A percentile compares a stretch with the other conserved stretches of the same genome.
phyloP scores from a whole-genome alignment of 2,888 invertebrate species.

The Mythimna pallens region DNA sequence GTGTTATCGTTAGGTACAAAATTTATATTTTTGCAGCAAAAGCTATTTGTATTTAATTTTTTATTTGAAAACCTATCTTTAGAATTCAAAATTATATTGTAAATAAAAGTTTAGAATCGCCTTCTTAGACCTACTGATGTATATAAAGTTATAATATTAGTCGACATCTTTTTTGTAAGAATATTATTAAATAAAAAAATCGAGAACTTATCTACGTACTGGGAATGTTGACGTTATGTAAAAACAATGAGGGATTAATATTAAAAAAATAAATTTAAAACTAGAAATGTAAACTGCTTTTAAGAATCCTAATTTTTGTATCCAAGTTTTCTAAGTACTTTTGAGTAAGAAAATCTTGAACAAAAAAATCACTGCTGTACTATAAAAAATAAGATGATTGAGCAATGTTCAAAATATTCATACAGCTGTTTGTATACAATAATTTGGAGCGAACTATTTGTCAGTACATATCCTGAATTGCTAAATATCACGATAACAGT shows the following conservation, averaged over 20 bases:
- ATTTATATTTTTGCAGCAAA: slow-evolving; percentile 71
- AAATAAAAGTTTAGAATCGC: slow-evolving; percentile 84
- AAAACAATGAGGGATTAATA: slow-evolving; percentile 55
- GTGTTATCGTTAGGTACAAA: slow-evolving; percentile 65
- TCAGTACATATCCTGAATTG: slow-evolving; percentile 68
- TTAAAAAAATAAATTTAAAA: slow-evolving; percentile 33
- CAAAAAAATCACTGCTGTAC: slow-evolving; percentile 42
- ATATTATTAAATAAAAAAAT: slow-evolving; percentile 52
- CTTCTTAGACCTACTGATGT: slow-evolving; percentile 84
- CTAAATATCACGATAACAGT: slow-evolving; percentile 66
- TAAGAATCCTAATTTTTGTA: slow-evolving; percentile 56
- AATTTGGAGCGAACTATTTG: slow-evolving; percentile 43
- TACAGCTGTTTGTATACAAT: slow-evolving; percentile 45
- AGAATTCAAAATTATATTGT: slow-evolving; percentile 70
- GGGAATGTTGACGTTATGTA: slow-evolving; percentile 56
- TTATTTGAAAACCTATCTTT: slow-evolving; percentile 64
- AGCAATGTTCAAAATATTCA: slow-evolving; percentile 26
- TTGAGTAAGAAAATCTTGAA: slow-evolving; percentile 36
- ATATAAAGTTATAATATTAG: slow-evolving; percentile 75
- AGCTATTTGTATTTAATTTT: slow-evolving; percentile 59
- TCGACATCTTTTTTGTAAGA: slow-evolving; percentile 69
- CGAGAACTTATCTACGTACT: slow-evolving; percentile 60
- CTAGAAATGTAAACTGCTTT: slow-evolving; percentile 59
- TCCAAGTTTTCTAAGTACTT: slow-evolving; percentile 54
- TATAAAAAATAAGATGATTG: slow-evolving; percentile 25